Base-by-base conservation (phyloP, 1,140 invertebrate species). In the Philaenus spumarius region DNA sequence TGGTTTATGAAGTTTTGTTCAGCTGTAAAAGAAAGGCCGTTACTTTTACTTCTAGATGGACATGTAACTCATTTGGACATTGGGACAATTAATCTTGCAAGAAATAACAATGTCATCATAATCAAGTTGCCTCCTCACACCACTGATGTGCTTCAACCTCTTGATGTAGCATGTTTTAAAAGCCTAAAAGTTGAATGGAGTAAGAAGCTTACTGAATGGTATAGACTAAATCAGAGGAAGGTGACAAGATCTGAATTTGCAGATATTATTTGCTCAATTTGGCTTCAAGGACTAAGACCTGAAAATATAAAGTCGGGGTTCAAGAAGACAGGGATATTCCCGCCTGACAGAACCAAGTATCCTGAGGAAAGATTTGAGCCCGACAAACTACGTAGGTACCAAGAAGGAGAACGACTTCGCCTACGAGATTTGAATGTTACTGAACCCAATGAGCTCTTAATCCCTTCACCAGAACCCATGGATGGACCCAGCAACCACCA, bases 21-120 rank as follows among this genome's bases (percentile, higher is more conserved):
- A 55, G 20, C 14, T 40, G 26, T 59, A n/a, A 48, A 48, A 40
- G 50, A 59, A 55, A 11, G 19, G n/a, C 57, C 48, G 15, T 14
- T 59, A 17, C 19, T 59, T 37, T 34, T 59, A 12, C 34, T 59
- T 22, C 56, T 59, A 58, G 6, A 59, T 59, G 48, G 57, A 14
- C 57, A 48, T 24, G 56, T 59, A 23, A 47, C 35, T 17, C 57
- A 59, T 24, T n/a, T 59, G 14, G 47, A 53, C 39, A 24, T 55
- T 15, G 48, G 20, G 12, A 58, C 51, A n/a, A 53, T 40, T 17
- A 17, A 59, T 14, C 24, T 20, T 39, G 57, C 39, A 15, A 30
- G 23, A 9, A 26, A 37, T 11, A 47, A 59, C 15, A 11, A 54
- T 19, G 48, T 59, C 11, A 30, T 39, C n/a, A 40, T 59, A 12